These are phyloP conservation scores for Berghia stephanieae DNA, from an alignment of 1,140 invertebrate species.

Conservation along the genomic window DNA sequence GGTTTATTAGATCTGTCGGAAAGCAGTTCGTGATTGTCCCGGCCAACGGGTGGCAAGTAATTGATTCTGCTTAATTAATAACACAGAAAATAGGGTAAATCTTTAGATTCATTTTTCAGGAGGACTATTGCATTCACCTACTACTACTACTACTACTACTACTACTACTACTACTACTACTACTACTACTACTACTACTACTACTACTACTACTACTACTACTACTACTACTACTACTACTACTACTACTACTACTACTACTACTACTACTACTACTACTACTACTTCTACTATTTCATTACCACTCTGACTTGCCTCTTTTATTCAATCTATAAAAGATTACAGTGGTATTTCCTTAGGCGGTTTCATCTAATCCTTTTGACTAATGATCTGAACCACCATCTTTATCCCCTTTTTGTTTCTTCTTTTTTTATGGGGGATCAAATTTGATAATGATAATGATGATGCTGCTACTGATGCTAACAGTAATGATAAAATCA, in stretches of 20 bases:
- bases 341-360: neutral
- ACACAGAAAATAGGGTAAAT: too few relatives aligned
- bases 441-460: neutral
- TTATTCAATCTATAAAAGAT: neutral
- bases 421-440: neutral
- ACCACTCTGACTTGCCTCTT: neutral
- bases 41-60: too few relatives aligned
- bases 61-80: too few relatives aligned
- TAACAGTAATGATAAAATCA: too few relatives aligned
- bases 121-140: neutral
- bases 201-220: conserved; percentile 7
- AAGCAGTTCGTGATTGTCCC: too few relatives aligned
- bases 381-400: neutral
- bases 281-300: neutral
- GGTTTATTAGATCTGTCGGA: too few relatives aligned
- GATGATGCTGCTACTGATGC: too few relatives aligned
- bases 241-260: conserved; percentile 9
- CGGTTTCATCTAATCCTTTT: neutral
- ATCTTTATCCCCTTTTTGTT: neutral
- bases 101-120: too few relatives aligned
- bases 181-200: conserved; percentile 8
- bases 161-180: conserved; percentile 7
- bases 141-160: conserved; percentile 8
- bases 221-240: conserved; percentile 7
- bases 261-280: neutral